A percentile compares a stretch with the other conserved stretches of the same genome.
phyloP scores from a whole-genome alignment of 2,797 vertebrate species.

The Artibeus jamaicensis region DNA sequence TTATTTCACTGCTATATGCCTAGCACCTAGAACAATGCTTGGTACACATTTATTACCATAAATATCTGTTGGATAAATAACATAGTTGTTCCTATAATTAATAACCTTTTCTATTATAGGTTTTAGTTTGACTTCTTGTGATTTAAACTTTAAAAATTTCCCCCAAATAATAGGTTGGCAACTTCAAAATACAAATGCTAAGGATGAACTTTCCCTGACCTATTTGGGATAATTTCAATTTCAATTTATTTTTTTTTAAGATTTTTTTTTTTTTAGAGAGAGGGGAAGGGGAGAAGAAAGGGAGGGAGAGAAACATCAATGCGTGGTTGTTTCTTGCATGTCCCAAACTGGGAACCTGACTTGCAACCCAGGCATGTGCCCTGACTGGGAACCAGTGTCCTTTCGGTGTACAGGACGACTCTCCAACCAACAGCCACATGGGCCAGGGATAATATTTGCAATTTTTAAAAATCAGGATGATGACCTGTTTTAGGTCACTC shows the following conservation, averaged over 20 bases:
- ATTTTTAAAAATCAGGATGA: background rate
- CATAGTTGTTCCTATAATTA: slow-evolving; percentile 2
- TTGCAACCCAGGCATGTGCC: background rate
- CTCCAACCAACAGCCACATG: background rate
- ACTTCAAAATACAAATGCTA: background rate
- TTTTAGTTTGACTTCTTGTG: slow-evolving; percentile 17
- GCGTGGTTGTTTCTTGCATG: background rate
- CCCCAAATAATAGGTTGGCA: background rate
- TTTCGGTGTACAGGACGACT: background rate
- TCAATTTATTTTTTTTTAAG: background rate
- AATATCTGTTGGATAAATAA: background rate
- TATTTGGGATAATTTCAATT: slow-evolving; percentile 13
- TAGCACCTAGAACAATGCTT: background rate
- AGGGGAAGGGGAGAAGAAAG: too few relatives aligned
- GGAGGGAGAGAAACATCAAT: background rate
- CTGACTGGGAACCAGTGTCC: background rate
- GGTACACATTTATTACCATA: background rate
- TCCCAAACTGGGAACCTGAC: background rate
- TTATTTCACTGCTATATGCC: background rate
- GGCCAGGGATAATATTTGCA: background rate
- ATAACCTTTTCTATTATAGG: background rate
- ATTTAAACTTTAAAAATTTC: background rate
- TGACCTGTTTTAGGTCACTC: background rate
- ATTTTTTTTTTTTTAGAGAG: background rate
- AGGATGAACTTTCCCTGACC: background rate